These are phyloP conservation scores for Dendroctonus ponderosae DNA, from an alignment of 1,140 invertebrate genomes.

Conservation along the genomic window DNA sequence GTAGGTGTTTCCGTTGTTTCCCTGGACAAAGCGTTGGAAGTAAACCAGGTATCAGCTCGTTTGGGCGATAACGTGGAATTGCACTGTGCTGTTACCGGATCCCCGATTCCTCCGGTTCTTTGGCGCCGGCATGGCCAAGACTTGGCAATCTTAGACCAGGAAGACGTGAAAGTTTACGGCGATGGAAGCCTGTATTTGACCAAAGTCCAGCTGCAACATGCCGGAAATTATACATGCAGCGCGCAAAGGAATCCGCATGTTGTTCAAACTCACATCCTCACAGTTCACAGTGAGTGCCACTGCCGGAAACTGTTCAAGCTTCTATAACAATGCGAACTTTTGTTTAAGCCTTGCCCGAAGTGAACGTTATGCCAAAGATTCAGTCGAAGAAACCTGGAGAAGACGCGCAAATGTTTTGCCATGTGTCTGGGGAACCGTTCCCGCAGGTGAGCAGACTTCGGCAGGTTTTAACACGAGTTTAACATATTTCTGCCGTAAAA, in stretches of 20 bases:
- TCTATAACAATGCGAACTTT: neutral
- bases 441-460: conserved; percentile 53
- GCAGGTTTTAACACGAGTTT: neutral
- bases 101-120: conserved; percentile 68
- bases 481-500: conserved; percentile 33
- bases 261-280: conserved; percentile 73
- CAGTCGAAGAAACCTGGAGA: conserved; percentile 67
- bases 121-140: conserved; percentile 72
- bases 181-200: conserved; percentile 76
- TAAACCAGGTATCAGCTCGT: conserved; percentile 65
- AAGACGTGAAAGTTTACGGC: conserved; percentile 67
- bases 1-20: conserved; percentile 71
- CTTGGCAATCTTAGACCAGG: conserved; percentile 62
- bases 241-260: conserved; percentile 72
- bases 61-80: conserved; percentile 79
- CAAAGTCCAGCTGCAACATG: conserved; percentile 71
- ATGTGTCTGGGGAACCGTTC: conserved; percentile 69
- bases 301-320: neutral
- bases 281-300: conserved; percentile 68
- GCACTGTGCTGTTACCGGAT: conserved; percentile 74
- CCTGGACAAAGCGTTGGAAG: conserved; percentile 71
- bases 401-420: conserved; percentile 67
- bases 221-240: conserved; percentile 80
- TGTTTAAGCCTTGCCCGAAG: conserved; percentile 65
- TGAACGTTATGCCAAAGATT: conserved; percentile 66